Conservation (phyloP, 2,113 vertebrate genomes). For the Enhydra lutris region DNA sequence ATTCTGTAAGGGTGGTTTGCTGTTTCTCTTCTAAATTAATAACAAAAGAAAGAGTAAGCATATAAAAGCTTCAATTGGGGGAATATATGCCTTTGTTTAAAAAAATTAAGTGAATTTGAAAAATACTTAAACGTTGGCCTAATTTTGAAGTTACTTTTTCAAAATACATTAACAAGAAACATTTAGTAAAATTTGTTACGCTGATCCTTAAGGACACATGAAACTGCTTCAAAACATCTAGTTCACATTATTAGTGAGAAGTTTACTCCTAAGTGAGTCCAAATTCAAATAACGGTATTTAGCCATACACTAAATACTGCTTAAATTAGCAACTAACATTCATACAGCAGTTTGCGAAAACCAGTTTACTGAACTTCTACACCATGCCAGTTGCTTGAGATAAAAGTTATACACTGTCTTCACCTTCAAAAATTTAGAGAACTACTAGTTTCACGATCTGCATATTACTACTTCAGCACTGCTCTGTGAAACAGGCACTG, state of each 20-base stretch:
- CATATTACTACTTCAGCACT: neutral
- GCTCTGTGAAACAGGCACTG: neutral
- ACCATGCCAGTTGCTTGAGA: neutral
- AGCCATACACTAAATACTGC: neutral
- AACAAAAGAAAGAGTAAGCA: neutral
- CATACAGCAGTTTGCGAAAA: neutral
- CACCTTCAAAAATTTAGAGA: neutral
- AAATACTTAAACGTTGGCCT: conserved; percentile 1
- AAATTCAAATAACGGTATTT: neutral
- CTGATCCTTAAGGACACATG: neutral
- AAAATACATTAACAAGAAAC: conserved; percentile 29
- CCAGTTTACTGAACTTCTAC: neutral
- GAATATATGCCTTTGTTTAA: conserved; percentile 27
- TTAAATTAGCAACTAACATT: conserved; percentile 25
- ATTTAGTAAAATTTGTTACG: neutral
- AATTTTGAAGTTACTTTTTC: conserved; percentile 25
- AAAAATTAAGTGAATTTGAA: neutral
- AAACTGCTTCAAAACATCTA: neutral
- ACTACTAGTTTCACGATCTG: conserved; percentile 4
- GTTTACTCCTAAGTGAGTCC: neutral
- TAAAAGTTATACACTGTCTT: neutral
- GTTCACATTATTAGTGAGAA: neutral
- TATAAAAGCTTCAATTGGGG: neutral
- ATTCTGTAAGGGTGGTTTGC: conserved; percentile 88
- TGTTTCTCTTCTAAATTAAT: conserved; percentile 87